Evolutionary conservation across 2,113 vertebrate genomes (phyloP).

Genomic region (Crotalus viridis): DNA sequence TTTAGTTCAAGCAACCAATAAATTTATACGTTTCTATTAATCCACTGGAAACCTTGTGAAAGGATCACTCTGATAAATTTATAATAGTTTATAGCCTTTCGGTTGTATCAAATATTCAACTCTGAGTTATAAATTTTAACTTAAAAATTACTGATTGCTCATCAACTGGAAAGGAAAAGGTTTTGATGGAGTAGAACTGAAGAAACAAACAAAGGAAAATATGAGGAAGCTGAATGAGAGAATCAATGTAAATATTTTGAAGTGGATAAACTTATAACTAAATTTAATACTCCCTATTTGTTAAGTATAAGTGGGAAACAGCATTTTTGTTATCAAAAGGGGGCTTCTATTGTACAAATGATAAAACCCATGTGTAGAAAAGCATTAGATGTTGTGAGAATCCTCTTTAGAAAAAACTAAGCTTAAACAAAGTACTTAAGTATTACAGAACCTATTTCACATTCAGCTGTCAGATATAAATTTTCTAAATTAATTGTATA

Average conservation of each 20-base stretch:
- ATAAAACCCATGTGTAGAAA: neutral
- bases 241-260: neutral
- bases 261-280: neutral
- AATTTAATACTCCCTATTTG: neutral
- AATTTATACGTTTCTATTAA: neutral
- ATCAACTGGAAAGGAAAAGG: neutral
- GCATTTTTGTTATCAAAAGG: neutral
- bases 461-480: slow-evolving; percentile 51
- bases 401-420: neutral
- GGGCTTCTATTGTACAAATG: neutral
- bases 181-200: neutral
- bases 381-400: neutral
- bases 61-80: neutral
- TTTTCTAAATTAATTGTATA: slow-evolving; percentile 36
- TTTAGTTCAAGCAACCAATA: neutral
- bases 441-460: slow-evolving; percentile 45
- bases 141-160: neutral
- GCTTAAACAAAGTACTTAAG: neutral
- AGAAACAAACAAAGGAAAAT: neutral
- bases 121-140: neutral
- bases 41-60: neutral
- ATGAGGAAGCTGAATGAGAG: neutral
- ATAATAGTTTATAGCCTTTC: neutral
- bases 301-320: neutral
- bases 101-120: neutral